These are phyloP conservation scores for Macaca mulatta DNA, from an alignment of 2,113 vertebrate genomes.

Conservation along the genomic window DNA sequence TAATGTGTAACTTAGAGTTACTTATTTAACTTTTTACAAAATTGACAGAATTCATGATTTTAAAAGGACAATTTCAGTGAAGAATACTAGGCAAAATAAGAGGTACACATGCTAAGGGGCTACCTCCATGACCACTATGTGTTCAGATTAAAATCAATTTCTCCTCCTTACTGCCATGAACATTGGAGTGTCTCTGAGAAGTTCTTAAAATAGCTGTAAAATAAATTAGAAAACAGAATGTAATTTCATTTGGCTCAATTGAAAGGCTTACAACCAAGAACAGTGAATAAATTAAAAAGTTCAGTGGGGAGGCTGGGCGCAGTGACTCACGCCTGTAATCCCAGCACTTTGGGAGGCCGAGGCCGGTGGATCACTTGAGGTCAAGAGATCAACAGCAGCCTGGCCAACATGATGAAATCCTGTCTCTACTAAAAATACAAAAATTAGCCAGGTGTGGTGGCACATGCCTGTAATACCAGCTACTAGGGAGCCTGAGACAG, in stretches of 20 bases:
- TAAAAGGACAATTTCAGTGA: background rate
- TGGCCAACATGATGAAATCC: no score
- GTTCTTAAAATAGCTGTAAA: constrained; percentile 30
- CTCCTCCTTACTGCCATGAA: background rate
- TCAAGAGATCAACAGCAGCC: no score
- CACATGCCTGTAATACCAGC: no score
- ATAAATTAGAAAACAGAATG: constrained; percentile 11
- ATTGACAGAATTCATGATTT: background rate
- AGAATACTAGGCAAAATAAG: background rate
- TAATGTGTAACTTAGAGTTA: background rate
- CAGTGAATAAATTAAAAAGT: constrained; percentile 15
- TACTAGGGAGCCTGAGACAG: no score
- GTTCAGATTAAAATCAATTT: constrained; percentile 1
- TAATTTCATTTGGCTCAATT: constrained; percentile 19
- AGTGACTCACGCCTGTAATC: no score
- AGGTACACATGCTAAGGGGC: background rate
- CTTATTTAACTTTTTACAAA: constrained; percentile 25
- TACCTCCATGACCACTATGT: background rate
- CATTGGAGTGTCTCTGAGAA: background rate
- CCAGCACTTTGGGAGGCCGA: no score
- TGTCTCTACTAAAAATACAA: no score
- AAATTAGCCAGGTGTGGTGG: no score
- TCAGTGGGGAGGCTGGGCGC: background rate
- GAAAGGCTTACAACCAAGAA: constrained; percentile 42
- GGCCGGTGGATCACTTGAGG: no score